Percentiles rank a stretch among this genome's conserved stretches.
phyloP scores from a whole-genome alignment of 2,113 vertebrate species.

The Hiodon tergisus region DNA sequence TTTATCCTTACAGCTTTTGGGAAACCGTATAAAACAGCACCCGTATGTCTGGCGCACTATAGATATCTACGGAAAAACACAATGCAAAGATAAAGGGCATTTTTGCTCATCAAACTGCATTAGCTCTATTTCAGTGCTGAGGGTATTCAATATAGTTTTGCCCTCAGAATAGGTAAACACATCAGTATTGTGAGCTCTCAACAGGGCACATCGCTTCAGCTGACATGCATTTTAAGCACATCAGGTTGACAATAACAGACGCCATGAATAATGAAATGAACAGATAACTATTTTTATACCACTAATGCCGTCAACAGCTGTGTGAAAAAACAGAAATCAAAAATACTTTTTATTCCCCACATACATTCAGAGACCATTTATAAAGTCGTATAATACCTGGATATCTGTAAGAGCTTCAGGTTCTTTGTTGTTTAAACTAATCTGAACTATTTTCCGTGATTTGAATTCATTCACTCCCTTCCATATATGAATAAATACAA shows the following conservation, averaged over 20 bases:
- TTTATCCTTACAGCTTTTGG: slow-evolving; percentile 51
- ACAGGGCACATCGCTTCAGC: slow-evolving; percentile 40
- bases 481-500: slow-evolving; percentile 46
- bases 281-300: slow-evolving; percentile 48
- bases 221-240: slow-evolving; percentile 59
- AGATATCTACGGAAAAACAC: slow-evolving; percentile 48
- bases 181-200: slow-evolving; percentile 56
- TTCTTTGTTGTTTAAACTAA: slow-evolving; percentile 13
- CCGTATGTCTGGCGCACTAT: slow-evolving; percentile 39
- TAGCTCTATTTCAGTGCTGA: slow-evolving; percentile 55
- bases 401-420: background rate
- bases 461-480: slow-evolving; percentile 43
- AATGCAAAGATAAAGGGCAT: slow-evolving; percentile 56
- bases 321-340: slow-evolving; percentile 44
- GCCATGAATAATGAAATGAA: slow-evolving; percentile 68
- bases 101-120: slow-evolving; percentile 66
- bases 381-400: background rate
- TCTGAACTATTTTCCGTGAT: slow-evolving; percentile 26
- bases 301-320: slow-evolving; percentile 31
- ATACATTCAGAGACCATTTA: background rate
- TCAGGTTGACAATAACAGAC: slow-evolving; percentile 59
- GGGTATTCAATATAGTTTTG: slow-evolving; percentile 48
- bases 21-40: slow-evolving; percentile 40
- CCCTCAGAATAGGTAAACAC: slow-evolving; percentile 59
- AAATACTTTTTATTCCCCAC: slow-evolving; percentile 39